Percentiles rank a stretch among this genome's conserved stretches.
These are phyloP conservation scores for Elymnias hypermnestra DNA, from an alignment of 1,140 invertebrate genomes.

Conservation along the genomic window DNA sequence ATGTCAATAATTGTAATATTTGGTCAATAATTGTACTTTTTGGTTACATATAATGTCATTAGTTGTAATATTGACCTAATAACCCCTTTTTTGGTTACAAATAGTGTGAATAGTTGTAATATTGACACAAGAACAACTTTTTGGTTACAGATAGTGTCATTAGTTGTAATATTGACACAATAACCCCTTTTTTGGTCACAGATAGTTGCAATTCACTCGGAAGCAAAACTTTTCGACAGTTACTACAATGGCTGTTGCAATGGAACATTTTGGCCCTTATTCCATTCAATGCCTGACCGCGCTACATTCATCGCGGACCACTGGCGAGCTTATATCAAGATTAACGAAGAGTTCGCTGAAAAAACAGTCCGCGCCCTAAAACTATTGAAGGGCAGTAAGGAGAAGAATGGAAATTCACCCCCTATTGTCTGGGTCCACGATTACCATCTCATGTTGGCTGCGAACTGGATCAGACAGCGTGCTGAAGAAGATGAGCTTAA, in stretches of 20 bases:
- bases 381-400: conserved; percentile 77
- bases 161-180: no score
- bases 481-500: conserved; percentile 87
- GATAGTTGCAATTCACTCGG: conserved; percentile 88
- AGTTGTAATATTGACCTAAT: no score
- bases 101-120: no score
- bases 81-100: no score
- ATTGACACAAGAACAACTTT: no score
- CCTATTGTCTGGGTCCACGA: conserved; percentile 95
- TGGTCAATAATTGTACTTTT: no score
- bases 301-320: conserved; percentile 87
- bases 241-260: conserved; percentile 96
- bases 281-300: conserved; percentile 91
- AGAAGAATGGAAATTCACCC: conserved; percentile 75
- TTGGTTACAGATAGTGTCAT: no score
- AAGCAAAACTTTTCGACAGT: conserved; percentile 84
- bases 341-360: conserved; percentile 89
- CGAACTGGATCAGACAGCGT: conserved; percentile 90
- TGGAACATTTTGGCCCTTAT: conserved; percentile 93
- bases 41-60: no score
- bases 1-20: no score
- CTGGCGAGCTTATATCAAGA: conserved; percentile 88
- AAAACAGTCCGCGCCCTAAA: conserved; percentile 86
- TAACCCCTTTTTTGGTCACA: conserved; percentile 62
- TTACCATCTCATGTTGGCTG: conserved; percentile 93